Conservation (phyloP, 2,888 invertebrate species). For the Folsomia candida region DNA sequence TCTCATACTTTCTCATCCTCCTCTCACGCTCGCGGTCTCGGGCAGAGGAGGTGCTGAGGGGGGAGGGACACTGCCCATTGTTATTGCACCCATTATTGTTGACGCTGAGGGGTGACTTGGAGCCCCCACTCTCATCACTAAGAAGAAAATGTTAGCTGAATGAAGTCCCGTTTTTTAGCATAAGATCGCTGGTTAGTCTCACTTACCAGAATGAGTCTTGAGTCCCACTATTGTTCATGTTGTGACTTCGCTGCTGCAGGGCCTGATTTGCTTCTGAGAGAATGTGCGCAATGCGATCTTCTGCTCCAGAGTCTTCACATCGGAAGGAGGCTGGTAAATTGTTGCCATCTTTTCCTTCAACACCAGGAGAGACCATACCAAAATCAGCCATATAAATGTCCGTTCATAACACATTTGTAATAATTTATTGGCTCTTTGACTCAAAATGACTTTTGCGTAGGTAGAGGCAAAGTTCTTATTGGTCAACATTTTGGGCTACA, state of each 20-base stretch:
- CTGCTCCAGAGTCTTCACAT: conserved; percentile 68
- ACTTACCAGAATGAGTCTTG: conserved; percentile 46
- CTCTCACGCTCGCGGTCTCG: conserved; percentile 69
- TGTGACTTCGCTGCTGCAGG: conserved; percentile 57
- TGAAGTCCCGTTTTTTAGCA: no score
- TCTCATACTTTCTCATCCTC: conserved; percentile 80
- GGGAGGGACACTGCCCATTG: conserved; percentile 66
- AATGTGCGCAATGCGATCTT: conserved; percentile 90
- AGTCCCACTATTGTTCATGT: conserved; percentile 44
- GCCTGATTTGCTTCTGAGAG: conserved; percentile 87
- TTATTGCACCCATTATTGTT: conserved; percentile 44
- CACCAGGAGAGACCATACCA: conserved; percentile 41
- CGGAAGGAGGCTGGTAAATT: conserved; percentile 73
- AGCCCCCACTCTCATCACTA: conserved; percentile 50
- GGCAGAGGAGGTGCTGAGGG: conserved; percentile 71
- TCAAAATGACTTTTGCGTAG: not conserved
- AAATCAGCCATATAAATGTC: conserved; percentile 47
- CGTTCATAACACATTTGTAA: conserved; percentile 8
- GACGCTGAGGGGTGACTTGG: conserved; percentile 47
- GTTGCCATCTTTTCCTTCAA: conserved; percentile 71
- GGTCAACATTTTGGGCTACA: not conserved
- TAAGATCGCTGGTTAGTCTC: no score
- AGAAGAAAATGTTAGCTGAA: no score
- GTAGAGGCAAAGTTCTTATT: not conserved
- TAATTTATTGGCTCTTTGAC: not conserved